These are phyloP conservation scores for Selene dorsalis DNA, from an alignment of 2,797 vertebrate genomes.

Conservation along the genomic window DNA sequence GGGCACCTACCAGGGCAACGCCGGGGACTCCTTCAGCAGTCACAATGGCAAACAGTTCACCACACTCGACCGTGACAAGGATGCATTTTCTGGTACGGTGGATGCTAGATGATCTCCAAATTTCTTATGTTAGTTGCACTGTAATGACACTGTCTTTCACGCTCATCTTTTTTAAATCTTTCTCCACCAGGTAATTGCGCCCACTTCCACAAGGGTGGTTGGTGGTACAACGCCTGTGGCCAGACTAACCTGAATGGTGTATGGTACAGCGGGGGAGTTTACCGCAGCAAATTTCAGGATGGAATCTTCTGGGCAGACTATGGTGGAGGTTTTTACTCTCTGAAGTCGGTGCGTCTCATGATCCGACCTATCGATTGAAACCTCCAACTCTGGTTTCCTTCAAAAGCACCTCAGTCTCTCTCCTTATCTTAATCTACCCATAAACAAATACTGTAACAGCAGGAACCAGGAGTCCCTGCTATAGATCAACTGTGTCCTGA, in stretches of 20 bases:
- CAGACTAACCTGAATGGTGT: constrained; percentile 97
- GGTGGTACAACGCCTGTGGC: constrained; percentile 98
- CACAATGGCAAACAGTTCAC: constrained; percentile 98
- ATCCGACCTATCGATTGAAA: constrained; percentile 95
- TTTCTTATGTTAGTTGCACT: background rate
- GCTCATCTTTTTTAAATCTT: constrained; percentile 2
- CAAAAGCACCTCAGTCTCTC: constrained; percentile 21
- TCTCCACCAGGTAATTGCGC: constrained; percentile 91
- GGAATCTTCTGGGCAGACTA: constrained; percentile 99
- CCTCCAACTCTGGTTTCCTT: background rate
- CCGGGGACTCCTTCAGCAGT: constrained; percentile 95
- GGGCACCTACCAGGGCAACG: constrained; percentile 97
- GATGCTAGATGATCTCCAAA: background rate
- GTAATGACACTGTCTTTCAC: background rate
- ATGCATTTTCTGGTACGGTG: constrained; percentile 90
- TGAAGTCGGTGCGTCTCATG: constrained; percentile 95
- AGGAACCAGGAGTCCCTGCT: constrained; percentile 37
- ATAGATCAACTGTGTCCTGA: constrained; percentile 32
- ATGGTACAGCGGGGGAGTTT: constrained; percentile 95
- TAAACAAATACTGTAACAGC: constrained; percentile 57
- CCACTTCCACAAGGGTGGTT: constrained; percentile 97
- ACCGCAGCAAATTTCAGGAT: constrained; percentile 97
- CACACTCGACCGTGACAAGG: constrained; percentile 96
- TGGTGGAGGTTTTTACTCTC: constrained; percentile 95
- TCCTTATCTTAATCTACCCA: constrained; percentile 44